Conservation (phyloP, 2,797 vertebrate species). For the Erithacus rubecula region DNA sequence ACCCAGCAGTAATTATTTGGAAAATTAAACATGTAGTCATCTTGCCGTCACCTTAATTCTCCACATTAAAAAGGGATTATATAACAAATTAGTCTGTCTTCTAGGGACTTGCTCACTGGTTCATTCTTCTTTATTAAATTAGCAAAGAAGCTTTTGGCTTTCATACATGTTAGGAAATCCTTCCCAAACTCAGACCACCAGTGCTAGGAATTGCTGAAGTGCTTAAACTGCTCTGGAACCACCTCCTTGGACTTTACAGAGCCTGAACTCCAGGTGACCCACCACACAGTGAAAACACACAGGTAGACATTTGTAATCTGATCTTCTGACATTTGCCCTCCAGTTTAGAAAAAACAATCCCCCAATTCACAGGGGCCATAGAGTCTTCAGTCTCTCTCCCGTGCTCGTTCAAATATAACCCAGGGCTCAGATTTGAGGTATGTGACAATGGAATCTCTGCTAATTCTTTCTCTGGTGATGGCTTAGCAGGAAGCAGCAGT, state of each 20-base stretch:
- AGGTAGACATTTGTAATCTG: constrained; percentile 2
- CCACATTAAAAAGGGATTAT: constrained; percentile 29
- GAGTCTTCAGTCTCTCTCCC: constrained; percentile 20
- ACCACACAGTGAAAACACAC: not conserved
- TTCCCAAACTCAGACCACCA: constrained; percentile 16
- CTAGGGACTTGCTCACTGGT: not conserved
- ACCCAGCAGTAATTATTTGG: not conserved
- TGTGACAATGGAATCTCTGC: not conserved
- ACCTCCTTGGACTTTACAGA: constrained; percentile 44
- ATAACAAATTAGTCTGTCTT: constrained; percentile 14
- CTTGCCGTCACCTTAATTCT: constrained; percentile 18
- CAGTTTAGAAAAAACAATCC: not conserved
- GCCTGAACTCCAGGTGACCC: constrained; percentile 54
- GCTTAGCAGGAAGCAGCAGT: not conserved
- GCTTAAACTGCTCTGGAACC: constrained; percentile 30
- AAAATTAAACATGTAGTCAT: not conserved
- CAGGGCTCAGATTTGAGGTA: not conserved
- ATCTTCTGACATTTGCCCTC: not conserved
- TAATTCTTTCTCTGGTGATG: not conserved
- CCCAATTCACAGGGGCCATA: not conserved
- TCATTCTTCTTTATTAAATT: constrained; percentile 28
- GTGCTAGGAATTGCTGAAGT: constrained; percentile 37
- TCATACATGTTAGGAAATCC: not conserved
- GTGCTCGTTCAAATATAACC: not conserved
- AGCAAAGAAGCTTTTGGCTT: constrained; percentile 45